Conservation (phyloP, 2,113 vertebrate genomes). For the Scalopus aquaticus region DNA sequence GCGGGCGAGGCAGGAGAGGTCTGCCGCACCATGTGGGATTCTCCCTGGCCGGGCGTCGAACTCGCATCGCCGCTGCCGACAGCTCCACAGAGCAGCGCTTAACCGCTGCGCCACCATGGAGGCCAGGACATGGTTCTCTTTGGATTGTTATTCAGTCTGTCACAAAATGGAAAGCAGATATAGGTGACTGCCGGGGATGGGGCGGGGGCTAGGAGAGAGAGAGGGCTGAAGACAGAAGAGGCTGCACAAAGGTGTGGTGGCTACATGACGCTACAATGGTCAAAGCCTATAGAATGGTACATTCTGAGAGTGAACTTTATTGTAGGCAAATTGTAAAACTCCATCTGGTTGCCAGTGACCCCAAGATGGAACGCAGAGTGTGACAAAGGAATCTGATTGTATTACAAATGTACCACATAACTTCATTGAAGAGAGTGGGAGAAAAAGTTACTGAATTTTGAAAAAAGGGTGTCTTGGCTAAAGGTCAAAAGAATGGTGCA, state of each 20-base stretch:
- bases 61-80: too few species aligned
- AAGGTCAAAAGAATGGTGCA: not conserved
- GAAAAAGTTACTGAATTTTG: not conserved
- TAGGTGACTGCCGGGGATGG: not conserved
- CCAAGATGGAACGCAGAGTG: not conserved
- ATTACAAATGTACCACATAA: not conserved
- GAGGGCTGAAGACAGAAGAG: not conserved
- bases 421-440: not conserved
- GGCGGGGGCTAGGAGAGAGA: not conserved
- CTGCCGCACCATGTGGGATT: too few species aligned
- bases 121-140: slow-evolving; percentile 24
- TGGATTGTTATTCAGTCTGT: not conserved
- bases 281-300: not conserved
- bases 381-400: slow-evolving; percentile 22
- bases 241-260: not conserved
- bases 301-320: not conserved
- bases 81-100: too few species aligned
- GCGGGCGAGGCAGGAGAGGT: too few species aligned
- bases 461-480: not conserved
- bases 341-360: not conserved
- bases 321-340: not conserved
- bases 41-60: too few species aligned
- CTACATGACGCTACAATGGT: not conserved
- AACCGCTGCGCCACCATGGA: too few species aligned
- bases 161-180: not conserved